These are phyloP conservation scores for Mycteria americana DNA, from an alignment of 2,797 vertebrate species.

Conservation along the genomic window DNA sequence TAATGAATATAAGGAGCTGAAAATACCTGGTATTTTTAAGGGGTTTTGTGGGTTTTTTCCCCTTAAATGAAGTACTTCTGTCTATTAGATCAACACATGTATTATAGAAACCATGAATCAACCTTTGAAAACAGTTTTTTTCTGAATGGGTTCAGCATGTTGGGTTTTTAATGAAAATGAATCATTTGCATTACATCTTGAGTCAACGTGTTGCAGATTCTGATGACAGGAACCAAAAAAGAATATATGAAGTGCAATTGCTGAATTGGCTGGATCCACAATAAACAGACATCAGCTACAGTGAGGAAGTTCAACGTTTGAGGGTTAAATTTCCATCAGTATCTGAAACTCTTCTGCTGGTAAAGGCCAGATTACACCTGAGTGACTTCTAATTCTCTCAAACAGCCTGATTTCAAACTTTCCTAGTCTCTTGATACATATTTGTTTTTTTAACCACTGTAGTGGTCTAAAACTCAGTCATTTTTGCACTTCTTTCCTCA, in stretches of 20 bases:
- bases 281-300: not conserved
- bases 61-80: not conserved
- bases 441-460: not conserved
- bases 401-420: not conserved
- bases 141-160: not conserved
- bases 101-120: not conserved
- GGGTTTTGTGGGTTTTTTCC: accelerated
- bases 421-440: not conserved
- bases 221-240: not conserved
- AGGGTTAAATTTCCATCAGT: not conserved
- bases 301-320: not conserved
- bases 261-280: not conserved
- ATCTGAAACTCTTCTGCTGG: not conserved
- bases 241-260: not conserved
- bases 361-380: not conserved
- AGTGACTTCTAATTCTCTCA: not conserved
- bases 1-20: not conserved
- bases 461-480: not conserved
- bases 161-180: not conserved
- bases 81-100: not conserved
- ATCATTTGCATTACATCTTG: not conserved
- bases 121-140: not conserved
- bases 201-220: not conserved
- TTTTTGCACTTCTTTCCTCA: not conserved
- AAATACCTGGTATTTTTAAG: not conserved